Base-by-base conservation (phyloP, 2,113 vertebrate species). In the Piliocolobus tephrosceles region DNA sequence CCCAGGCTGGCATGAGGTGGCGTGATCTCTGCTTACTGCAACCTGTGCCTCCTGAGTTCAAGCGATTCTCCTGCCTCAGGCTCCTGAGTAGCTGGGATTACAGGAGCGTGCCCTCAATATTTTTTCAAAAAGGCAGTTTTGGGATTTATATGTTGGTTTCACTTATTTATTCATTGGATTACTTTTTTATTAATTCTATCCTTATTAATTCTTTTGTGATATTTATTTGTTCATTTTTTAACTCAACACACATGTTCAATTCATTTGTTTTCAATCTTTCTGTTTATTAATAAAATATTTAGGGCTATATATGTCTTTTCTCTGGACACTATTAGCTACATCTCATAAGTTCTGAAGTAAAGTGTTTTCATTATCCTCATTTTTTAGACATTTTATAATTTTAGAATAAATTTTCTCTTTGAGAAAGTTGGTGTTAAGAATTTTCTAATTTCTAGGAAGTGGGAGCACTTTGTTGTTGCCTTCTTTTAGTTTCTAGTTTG, bases 281-380 rank as follows among this genome's bases (percentile, higher is more conserved):
- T 73, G 6, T 55, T 94, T 95, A 79, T 78, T n/a, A 23, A 94
- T 85, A 92, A 88, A 81, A 82, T 92, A 88, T 88, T 83, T 95
- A 86, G 73, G 13, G 64, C 43, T 27, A 58, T 2, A 23, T 35
- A n/a, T n/a, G 3, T n/a, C 52, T 95, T 85, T 94, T 75, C 57
- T 86, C 25, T 92, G 35, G 70, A 81, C 8, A 58, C 8, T 91
- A n/a, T 58, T 89, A 40, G 22, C 1, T 58, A 8, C 20, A 58
- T 82, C 8, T 79, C 10, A 38, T 73, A 84, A 79, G 10, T 82
- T 76, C 7, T 64, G 50, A 78, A 81, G 50, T 68, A 27, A 73
- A 88, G 6, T 76, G 12, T 35, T 64, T 80, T 78, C 27, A 78
- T 78, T 64, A 66, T 68, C 35, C 64, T 70, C 45, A 30, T 50